A percentile compares a stretch with the other conserved stretches of the same genome.
phyloP scores from a whole-genome alignment of 2,888 invertebrate species.

The Theretra japonica region DNA sequence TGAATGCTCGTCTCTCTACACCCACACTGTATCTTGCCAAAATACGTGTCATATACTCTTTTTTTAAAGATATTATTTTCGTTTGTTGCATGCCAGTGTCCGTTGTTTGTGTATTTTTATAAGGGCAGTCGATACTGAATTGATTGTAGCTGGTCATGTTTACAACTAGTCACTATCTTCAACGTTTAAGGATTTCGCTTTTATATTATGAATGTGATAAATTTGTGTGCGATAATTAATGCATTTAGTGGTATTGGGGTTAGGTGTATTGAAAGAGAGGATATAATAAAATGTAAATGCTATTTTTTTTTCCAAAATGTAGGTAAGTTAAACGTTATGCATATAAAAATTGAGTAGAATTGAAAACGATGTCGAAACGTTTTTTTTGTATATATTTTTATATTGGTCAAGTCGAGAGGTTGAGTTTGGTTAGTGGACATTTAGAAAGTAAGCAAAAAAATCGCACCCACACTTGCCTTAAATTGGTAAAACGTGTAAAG shows the following conservation, averaged over 20 bases:
- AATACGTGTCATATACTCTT: constrained; percentile 58
- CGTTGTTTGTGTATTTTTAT: constrained; percentile 37
- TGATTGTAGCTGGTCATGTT: constrained; percentile 49
- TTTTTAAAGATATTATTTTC: constrained; percentile 47
- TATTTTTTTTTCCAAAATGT: constrained; percentile 51
- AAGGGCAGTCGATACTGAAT: constrained; percentile 37
- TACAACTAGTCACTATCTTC: constrained; percentile 63
- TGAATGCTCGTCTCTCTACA: constrained; percentile 68
- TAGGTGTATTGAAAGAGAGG: constrained; percentile 39
- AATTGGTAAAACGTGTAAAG: constrained; percentile 25
- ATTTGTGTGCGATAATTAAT: constrained; percentile 51
- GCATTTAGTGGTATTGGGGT: constrained; percentile 52
- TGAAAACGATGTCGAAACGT: constrained; percentile 47
- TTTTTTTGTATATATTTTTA: constrained; percentile 44
- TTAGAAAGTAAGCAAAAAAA: constrained; percentile 52
- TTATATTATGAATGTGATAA: constrained; percentile 51
- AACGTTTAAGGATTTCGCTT: constrained; percentile 46
- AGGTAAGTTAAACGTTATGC: constrained; percentile 47
- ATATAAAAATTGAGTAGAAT: constrained; percentile 43
- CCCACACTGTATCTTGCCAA: constrained; percentile 68
- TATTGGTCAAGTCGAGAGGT: constrained; percentile 46
- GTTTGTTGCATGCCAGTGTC: constrained; percentile 42
- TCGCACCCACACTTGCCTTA: constrained; percentile 35
- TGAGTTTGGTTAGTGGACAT: constrained; percentile 43
- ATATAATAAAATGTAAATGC: constrained; percentile 48